Conservation (phyloP, 2,888 invertebrate species). For the Oxycera nigricornis region DNA sequence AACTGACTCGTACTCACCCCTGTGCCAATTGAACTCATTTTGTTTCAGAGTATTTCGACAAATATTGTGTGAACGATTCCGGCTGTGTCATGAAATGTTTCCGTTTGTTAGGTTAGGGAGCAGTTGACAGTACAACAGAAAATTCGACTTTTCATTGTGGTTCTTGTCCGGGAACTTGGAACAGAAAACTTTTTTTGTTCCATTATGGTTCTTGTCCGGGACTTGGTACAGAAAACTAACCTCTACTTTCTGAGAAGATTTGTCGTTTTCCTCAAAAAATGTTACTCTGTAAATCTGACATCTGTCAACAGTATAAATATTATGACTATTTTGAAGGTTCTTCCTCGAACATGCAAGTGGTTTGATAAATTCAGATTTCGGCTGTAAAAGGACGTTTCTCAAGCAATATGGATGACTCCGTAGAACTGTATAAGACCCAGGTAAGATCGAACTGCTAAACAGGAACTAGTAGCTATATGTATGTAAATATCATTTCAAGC, state of each 20-base stretch:
- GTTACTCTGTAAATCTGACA: too few relatives aligned
- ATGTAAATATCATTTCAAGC: conserved; percentile 59
- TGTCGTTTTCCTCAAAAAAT: too few relatives aligned
- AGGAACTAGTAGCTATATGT: conserved; percentile 33
- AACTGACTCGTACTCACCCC: conserved; percentile 72
- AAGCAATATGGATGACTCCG: conserved; percentile 23
- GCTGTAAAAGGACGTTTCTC: too few relatives aligned
- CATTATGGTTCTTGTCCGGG: too few relatives aligned
- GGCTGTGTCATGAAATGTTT: conserved; percentile 30
- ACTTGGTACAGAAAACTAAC: too few relatives aligned
- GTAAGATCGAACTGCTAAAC: neutral
- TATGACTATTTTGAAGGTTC: too few relatives aligned
- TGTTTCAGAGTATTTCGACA: conserved; percentile 49
- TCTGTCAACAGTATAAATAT: too few relatives aligned
- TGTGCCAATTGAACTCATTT: conserved; percentile 95
- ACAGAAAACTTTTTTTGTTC: too few relatives aligned
- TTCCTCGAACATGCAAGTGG: too few relatives aligned
- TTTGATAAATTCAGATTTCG: too few relatives aligned
- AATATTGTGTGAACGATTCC: neutral
- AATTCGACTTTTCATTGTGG: conserved; percentile 53
- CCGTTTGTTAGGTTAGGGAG: conserved; percentile 47
- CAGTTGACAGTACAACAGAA: conserved; percentile 47
- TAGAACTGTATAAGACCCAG: conserved; percentile 37
- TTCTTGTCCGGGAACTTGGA: conserved; percentile 6
- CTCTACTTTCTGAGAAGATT: too few relatives aligned